Conservation (phyloP, 2,113 vertebrate species). For the Sitta europaea region DNA sequence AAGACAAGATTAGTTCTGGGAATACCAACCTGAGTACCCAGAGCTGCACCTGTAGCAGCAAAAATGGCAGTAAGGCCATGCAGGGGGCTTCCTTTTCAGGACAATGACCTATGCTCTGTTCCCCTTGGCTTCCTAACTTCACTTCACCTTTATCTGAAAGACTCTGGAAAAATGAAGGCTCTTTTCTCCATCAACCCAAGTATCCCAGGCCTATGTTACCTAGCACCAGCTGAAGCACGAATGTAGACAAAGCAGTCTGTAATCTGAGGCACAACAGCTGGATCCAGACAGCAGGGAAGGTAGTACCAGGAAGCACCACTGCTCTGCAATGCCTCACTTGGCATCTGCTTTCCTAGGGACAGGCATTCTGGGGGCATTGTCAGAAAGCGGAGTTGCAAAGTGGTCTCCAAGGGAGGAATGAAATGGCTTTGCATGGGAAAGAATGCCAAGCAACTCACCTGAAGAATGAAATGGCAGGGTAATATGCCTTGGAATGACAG, state of each 20-base stretch:
- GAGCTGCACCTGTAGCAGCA: neutral
- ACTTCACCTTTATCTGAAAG: neutral
- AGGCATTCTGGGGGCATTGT: neutral
- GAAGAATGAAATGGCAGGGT: neutral
- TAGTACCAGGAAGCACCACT: neutral
- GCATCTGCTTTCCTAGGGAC: neutral
- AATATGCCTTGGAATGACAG: neutral
- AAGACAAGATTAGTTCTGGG: neutral
- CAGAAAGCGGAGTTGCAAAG: neutral
- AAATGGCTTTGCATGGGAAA: neutral
- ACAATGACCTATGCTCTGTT: neutral
- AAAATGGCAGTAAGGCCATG: neutral
- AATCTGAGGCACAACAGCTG: neutral
- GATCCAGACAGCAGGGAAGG: neutral
- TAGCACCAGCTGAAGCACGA: neutral
- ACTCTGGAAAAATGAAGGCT: neutral
- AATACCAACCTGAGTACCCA: neutral
- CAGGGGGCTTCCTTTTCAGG: neutral
- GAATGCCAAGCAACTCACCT: neutral
- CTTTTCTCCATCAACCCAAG: neutral
- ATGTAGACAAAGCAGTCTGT: neutral
- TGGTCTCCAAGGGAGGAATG: neutral
- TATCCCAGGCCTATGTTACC: neutral
- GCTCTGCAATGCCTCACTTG: neutral
- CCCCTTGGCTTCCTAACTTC: neutral